phyloP scores from a whole-genome alignment of 2,888 invertebrate genomes.

The Hirtodrosophila trivittata region DNA sequence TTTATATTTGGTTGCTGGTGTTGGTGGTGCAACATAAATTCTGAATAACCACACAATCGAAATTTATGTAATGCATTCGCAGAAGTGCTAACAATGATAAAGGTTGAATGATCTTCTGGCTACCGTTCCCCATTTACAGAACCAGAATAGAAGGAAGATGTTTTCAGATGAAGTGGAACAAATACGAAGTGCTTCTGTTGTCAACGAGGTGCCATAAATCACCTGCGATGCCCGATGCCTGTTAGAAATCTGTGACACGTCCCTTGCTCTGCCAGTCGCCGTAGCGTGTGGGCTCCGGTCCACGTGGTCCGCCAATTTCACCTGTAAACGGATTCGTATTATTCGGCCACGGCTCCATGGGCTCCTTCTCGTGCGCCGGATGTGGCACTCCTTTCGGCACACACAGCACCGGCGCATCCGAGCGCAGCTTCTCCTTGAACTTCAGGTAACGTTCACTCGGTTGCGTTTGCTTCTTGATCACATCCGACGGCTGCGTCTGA shows the following conservation, averaged over 20 bases:
- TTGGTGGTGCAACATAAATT: constrained; percentile 61
- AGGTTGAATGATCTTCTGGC: constrained; percentile 41
- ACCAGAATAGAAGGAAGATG: no score
- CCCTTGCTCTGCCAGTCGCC: constrained; percentile 99
- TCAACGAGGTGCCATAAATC: constrained; percentile 62
- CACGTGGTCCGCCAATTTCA: constrained; percentile 96
- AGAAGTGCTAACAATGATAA: constrained; percentile 51
- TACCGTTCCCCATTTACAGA: constrained; percentile 61
- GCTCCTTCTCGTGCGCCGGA: constrained; percentile 91
- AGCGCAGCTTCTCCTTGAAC: constrained; percentile 89
- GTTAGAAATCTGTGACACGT: constrained; percentile 95
- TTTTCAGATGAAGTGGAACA: constrained; percentile 40
- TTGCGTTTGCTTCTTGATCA: background rate
- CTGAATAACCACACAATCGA: constrained; percentile 64
- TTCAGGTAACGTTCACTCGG: constrained; percentile 86
- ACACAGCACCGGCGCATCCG: constrained; percentile 87
- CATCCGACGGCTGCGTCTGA: background rate
- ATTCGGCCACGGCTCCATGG: constrained; percentile 92
- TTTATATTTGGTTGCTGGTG: constrained; percentile 38
- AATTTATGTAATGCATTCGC: constrained; percentile 75
- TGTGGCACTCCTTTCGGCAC: constrained; percentile 90
- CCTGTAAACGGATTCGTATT: constrained; percentile 95
- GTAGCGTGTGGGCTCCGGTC: constrained; percentile 99
- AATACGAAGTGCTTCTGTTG: constrained; percentile 68
- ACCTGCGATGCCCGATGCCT: constrained; percentile 5